These are phyloP conservation scores for Chrysemys picta DNA, from an alignment of 2,113 vertebrate genomes.

Conservation along the genomic window DNA sequence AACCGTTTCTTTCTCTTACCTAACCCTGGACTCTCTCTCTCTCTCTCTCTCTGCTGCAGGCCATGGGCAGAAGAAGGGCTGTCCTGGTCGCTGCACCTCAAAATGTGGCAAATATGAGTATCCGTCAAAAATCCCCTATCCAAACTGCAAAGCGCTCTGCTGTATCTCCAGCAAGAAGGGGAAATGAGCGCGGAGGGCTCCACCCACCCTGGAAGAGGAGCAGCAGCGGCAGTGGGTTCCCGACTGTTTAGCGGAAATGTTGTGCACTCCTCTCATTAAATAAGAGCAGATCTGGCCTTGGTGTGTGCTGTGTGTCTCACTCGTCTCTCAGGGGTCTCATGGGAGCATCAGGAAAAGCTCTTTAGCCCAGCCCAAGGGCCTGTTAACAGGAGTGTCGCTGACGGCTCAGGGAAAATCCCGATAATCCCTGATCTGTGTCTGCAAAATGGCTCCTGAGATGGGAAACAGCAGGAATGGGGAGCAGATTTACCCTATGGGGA, in stretches of 20 bases:
- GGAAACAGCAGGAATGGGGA: background rate
- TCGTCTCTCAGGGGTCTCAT: background rate
- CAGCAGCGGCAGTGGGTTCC: background rate
- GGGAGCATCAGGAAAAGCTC: background rate
- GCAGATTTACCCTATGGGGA: background rate
- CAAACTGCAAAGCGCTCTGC: background rate
- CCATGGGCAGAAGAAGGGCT: background rate
- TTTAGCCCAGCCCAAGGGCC: background rate
- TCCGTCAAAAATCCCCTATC: accelerated
- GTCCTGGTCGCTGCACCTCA: background rate
- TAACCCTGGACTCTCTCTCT: background rate
- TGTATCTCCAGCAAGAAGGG: accelerated
- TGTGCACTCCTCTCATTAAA: background rate
- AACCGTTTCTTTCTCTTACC: background rate
- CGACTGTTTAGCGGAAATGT: background rate
- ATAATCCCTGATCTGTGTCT: background rate
- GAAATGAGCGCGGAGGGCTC: background rate
- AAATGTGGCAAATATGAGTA: background rate
- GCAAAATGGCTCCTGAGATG: background rate
- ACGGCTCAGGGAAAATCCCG: background rate
- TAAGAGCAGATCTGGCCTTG: background rate
- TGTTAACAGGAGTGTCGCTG: background rate
- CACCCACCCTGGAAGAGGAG: background rate
- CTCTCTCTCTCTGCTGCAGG: background rate
- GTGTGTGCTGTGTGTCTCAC: background rate